A percentile compares a stretch with the other conserved stretches of the same genome.
Evolutionary conservation across 2,797 vertebrate genomes (phyloP).

Genomic region (Myiotriccus ornatus): DNA sequence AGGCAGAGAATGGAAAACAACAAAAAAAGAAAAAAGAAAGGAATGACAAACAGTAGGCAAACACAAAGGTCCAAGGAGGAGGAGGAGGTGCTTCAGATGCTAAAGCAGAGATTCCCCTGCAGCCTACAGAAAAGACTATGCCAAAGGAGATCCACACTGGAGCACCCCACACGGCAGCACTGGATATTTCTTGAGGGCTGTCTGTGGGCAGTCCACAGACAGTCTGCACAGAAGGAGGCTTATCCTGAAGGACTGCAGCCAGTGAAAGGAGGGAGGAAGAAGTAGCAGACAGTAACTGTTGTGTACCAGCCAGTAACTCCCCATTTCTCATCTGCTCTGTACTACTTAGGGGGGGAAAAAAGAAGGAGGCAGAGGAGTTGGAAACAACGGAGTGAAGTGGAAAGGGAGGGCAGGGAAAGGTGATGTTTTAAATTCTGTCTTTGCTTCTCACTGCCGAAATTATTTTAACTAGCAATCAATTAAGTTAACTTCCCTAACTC

Average conservation of each 20-base stretch:
- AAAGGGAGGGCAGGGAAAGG: neutral
- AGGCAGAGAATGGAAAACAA: neutral
- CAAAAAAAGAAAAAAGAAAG: neutral
- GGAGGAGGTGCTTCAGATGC: neutral
- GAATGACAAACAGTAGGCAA: neutral
- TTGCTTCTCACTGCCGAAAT: neutral
- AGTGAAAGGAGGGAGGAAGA: neutral
- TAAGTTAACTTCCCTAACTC: neutral
- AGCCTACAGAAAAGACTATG: neutral
- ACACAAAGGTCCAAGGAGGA: neutral
- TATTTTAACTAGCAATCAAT: neutral
- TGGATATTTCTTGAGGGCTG: neutral
- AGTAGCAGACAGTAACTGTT: neutral
- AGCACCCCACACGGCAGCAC: neutral
- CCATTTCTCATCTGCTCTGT: neutral
- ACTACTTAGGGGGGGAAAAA: neutral
- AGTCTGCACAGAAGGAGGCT: neutral
- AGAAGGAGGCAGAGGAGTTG: neutral
- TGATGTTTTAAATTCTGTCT: neutral
- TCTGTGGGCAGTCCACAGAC: neutral
- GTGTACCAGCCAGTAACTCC: neutral
- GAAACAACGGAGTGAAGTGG: neutral
- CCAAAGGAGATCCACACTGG: neutral
- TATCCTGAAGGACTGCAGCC: neutral
- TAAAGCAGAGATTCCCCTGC: neutral